Conservation (phyloP, 1,140 invertebrate species). For the Spodoptera litura region DNA sequence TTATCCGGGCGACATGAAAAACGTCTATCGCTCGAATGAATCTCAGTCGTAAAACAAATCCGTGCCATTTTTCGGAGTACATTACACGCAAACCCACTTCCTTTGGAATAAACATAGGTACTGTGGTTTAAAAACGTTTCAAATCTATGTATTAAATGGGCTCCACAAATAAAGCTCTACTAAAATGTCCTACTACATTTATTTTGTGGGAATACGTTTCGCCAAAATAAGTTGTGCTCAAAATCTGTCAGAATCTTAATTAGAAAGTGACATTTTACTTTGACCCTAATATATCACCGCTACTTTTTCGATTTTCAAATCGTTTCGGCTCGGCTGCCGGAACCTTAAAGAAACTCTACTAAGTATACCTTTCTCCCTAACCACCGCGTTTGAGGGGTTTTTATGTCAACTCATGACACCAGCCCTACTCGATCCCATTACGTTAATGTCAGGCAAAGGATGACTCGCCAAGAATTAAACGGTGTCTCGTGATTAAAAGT, state of each 20-base stretch:
- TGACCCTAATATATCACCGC: no score
- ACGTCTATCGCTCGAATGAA: slow-evolving; percentile 46
- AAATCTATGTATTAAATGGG: slow-evolving; percentile 4
- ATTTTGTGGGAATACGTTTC: no score
- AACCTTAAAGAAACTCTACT: background rate
- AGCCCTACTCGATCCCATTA: slow-evolving; percentile 56
- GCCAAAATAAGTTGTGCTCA: background rate
- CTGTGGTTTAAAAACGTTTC: slow-evolving; percentile 28
- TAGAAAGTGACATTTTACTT: background rate
- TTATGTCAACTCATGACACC: slow-evolving; percentile 44
- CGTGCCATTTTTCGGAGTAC: slow-evolving; percentile 46
- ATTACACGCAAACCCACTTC: slow-evolving; percentile 48
- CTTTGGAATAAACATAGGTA: slow-evolving; percentile 38
- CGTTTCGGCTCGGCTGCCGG: background rate
- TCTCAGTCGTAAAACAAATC: slow-evolving; percentile 47
- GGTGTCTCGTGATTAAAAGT: slow-evolving; percentile 45
- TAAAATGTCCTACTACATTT: background rate
- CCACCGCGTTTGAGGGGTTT: slow-evolving; percentile 39
- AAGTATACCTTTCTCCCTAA: slow-evolving; percentile 2
- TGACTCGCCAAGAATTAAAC: slow-evolving; percentile 58
- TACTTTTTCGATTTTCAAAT: background rate
- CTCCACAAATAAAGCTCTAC: slow-evolving; percentile 4
- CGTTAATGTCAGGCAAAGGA: slow-evolving; percentile 57
- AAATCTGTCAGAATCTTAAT: background rate
- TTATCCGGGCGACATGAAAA: slow-evolving; percentile 45